Conservation (phyloP, 2,888 invertebrate genomes). For the Meiosimyza platycephala region DNA sequence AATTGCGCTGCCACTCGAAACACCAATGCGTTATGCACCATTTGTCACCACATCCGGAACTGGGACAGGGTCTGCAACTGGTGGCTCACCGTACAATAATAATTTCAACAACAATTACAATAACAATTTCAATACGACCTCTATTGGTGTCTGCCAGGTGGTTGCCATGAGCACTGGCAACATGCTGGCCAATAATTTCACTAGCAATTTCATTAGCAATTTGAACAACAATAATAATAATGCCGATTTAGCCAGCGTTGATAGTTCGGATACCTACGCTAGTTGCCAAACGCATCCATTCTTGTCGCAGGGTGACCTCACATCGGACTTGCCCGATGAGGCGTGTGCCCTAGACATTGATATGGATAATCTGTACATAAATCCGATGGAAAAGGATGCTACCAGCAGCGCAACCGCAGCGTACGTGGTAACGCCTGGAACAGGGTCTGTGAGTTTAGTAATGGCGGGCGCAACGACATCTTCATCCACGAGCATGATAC, state of each 20-base stretch:
- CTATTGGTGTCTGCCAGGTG: slow-evolving; percentile 53
- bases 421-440: slow-evolving; percentile 34
- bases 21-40: slow-evolving; percentile 58
- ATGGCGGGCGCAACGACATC: slow-evolving; percentile 50
- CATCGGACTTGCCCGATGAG: slow-evolving; percentile 69
- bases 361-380: slow-evolving; percentile 88
- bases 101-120: slow-evolving; percentile 65
- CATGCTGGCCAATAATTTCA: slow-evolving; percentile 52
- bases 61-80: slow-evolving; percentile 41
- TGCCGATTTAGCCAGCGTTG: slow-evolving; percentile 72
- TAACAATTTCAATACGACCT: slow-evolving; percentile 63
- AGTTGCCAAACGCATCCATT: slow-evolving; percentile 97
- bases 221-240: slow-evolving; percentile 66
- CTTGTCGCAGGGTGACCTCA: slow-evolving; percentile 85
- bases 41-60: slow-evolving; percentile 52
- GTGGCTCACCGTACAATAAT: slow-evolving; percentile 45
- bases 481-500: slow-evolving; percentile 67
- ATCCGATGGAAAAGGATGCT: slow-evolving; percentile 79
- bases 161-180: slow-evolving; percentile 48
- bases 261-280: slow-evolving; percentile 94
- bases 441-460: slow-evolving; percentile 57
- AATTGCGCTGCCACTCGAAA: slow-evolving; percentile 65
- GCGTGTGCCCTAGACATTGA: slow-evolving; percentile 69
- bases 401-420: slow-evolving; percentile 43
- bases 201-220: slow-evolving; percentile 57